Evolutionary conservation across 2,797 vertebrate species (phyloP).

Genomic region (Spondyliosoma cantharus): DNA sequence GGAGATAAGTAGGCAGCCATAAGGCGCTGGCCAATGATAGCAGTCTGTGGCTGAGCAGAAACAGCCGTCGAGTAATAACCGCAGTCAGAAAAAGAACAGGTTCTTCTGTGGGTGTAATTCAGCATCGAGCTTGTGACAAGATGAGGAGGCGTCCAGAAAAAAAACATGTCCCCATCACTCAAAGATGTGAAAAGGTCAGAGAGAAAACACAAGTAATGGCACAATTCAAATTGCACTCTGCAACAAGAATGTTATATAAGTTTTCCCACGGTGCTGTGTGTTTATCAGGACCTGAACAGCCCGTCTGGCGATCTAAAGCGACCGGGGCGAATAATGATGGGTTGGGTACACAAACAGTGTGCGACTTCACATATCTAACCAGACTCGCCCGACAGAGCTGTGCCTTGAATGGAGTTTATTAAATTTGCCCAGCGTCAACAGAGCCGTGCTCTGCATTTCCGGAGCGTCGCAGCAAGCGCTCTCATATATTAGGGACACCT

Average conservation of each 20-base stretch:
- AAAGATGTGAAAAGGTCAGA: background rate
- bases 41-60: background rate
- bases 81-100: background rate
- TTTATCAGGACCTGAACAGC: background rate
- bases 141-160: background rate
- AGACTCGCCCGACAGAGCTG: background rate
- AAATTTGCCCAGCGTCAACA: background rate
- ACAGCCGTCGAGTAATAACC: background rate
- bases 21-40: background rate
- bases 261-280: background rate
- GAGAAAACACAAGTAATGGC: background rate
- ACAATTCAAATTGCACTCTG: background rate
- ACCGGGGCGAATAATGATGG: background rate
- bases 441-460: background rate
- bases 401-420: background rate
- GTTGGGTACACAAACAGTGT: background rate
- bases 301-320: background rate
- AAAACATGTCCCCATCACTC: background rate
- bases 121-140: background rate
- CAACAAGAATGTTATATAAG: background rate
- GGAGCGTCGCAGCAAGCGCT: too few species aligned
- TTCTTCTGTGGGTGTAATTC: constrained; percentile 5
- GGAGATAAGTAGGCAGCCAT: background rate
- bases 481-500: too few species aligned
- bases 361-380: background rate